Conservation (phyloP, 2,797 vertebrate species). For the Dipus sagitta region DNA sequence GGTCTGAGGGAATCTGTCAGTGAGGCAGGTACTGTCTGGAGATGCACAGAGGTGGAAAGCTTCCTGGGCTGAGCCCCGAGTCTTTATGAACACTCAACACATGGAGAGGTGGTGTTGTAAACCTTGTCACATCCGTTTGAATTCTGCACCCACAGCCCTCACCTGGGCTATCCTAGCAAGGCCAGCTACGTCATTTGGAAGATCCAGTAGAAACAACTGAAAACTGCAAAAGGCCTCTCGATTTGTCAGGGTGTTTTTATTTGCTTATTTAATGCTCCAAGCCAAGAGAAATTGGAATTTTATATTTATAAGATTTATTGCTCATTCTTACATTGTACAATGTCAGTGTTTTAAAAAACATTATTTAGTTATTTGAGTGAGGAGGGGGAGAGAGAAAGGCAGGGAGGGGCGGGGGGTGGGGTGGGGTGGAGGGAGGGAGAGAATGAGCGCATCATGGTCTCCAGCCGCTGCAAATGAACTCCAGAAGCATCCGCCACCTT, state of each 20-base stretch:
- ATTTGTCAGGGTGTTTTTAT: background rate
- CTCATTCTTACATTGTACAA: background rate
- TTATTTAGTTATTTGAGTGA: no score
- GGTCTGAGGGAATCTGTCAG: background rate
- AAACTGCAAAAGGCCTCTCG: background rate
- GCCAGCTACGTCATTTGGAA: background rate
- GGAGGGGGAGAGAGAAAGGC: no score
- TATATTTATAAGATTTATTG: background rate
- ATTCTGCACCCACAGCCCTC: background rate
- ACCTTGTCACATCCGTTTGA: background rate
- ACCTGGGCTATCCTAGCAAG: background rate
- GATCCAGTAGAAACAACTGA: background rate
- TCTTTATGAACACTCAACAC: background rate
- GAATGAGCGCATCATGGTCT: no score
- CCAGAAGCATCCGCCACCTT: no score
- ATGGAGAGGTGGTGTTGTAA: background rate
- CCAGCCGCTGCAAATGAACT: no score
- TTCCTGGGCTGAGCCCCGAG: background rate
- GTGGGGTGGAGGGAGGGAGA: no score
- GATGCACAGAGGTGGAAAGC: background rate
- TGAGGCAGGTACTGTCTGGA: background rate
- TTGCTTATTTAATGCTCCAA: conserved; percentile 19
- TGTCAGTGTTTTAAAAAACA: no score
- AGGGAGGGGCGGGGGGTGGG: no score
- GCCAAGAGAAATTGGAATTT: conserved; percentile 23